Percentiles rank a stretch among this genome's conserved stretches.
Evolutionary conservation across 2,113 vertebrate genomes (phyloP).

Genomic region (Acrocephalus arundinaceus): DNA sequence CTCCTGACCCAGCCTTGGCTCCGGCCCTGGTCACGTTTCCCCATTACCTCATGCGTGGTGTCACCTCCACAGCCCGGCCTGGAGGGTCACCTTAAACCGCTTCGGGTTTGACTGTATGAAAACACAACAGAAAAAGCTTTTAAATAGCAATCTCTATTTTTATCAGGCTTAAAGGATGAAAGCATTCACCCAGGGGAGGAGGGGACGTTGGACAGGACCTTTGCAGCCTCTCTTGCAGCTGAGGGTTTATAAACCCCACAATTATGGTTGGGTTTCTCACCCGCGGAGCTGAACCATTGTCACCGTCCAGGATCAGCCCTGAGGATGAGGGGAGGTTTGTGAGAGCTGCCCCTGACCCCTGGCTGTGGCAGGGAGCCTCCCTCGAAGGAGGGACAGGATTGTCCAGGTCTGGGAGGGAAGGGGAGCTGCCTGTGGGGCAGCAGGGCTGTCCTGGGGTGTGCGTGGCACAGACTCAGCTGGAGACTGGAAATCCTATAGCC

Average conservation of each 20-base stretch:
- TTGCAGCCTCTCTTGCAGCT: rapidly evolving
- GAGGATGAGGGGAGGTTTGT: neutral
- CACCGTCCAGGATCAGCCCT: neutral
- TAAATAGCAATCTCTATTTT: rapidly evolving
- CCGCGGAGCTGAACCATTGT: neutral
- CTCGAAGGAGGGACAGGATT: neutral
- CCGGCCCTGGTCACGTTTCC: neutral
- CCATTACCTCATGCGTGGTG: conserved; percentile 4
- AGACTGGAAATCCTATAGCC: too few species aligned
- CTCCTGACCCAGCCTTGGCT: neutral
- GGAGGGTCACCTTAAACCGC: rapidly evolving
- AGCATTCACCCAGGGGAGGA: neutral
- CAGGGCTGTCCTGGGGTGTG: neutral
- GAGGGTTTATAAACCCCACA: rapidly evolving
- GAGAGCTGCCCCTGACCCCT: rapidly evolving
- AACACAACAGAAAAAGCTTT: rapidly evolving
- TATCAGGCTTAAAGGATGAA: neutral
- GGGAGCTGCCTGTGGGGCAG: neutral
- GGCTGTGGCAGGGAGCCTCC: too few species aligned
- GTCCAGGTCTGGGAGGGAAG: neutral
- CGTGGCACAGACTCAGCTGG: rapidly evolving
- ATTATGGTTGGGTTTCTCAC: neutral
- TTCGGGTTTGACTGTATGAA: rapidly evolving
- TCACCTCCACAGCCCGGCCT: neutral
- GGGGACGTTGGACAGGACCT: rapidly evolving